phyloP scores from a whole-genome alignment of 2,888 invertebrate genomes.

The Ptilodon capucinus region DNA sequence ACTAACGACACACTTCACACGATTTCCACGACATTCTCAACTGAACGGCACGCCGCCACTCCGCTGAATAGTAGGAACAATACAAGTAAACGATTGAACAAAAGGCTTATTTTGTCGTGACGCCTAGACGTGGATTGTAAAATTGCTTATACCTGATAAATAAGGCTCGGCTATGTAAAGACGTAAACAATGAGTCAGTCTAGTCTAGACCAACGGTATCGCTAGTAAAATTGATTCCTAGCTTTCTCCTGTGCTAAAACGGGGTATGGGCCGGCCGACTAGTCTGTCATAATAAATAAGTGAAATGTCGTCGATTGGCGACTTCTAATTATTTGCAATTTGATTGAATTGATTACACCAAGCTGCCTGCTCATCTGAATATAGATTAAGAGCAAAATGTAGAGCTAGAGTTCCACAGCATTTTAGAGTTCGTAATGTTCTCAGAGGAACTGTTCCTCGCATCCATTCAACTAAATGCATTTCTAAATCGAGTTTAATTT shows the following conservation, averaged over 20 bases:
- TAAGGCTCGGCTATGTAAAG: slow-evolving; percentile 10
- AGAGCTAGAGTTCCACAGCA: no score
- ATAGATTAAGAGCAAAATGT: no score
- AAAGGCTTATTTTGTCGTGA: background rate
- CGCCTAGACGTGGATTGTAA: slow-evolving; percentile 14
- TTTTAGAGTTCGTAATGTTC: slow-evolving; percentile 10
- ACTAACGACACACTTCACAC: slow-evolving; percentile 56
- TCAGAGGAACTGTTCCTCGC: slow-evolving; percentile 15
- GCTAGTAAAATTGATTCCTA: slow-evolving; percentile 39
- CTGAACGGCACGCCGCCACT: slow-evolving; percentile 33
- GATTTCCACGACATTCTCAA: slow-evolving; percentile 54
- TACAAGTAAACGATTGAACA: slow-evolving; percentile 3
- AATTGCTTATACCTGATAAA: slow-evolving; percentile 29
- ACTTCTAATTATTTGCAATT: slow-evolving; percentile 7
- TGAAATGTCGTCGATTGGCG: slow-evolving; percentile 28
- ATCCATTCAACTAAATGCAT: slow-evolving; percentile 25
- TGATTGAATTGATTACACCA: no score
- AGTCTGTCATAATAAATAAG: slow-evolving; percentile 34
- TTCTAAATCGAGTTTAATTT: slow-evolving; percentile 37
- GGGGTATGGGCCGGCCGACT: slow-evolving; percentile 34
- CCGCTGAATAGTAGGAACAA: slow-evolving; percentile 19
- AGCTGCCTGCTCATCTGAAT: background rate
- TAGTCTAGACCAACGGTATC: slow-evolving; percentile 29
- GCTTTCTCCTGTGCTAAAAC: slow-evolving; percentile 52
- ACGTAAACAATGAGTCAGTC: slow-evolving; percentile 44